Evolutionary conservation across 64 coral and sea anemone genomes (phyloP).

Genomic region (Pachyseris speciosa): DNA sequence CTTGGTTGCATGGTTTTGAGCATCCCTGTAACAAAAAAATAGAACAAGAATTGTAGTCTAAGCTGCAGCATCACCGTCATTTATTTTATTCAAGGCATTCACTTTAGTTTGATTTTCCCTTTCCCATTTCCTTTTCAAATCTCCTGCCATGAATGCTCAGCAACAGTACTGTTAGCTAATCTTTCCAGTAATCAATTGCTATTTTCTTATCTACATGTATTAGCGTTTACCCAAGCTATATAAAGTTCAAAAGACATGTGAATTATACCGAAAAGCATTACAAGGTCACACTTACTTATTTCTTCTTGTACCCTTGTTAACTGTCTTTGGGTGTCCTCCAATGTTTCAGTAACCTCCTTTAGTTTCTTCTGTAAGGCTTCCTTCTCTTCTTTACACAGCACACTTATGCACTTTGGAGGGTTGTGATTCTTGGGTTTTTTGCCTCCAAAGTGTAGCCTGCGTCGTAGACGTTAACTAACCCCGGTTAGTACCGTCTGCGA

Average conservation of each 20-base stretch:
- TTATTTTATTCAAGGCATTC: too few species aligned
- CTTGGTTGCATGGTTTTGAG: background rate
- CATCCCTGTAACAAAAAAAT: conserved; percentile 3
- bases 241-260: background rate
- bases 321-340: background rate
- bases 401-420: background rate
- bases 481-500: too few species aligned
- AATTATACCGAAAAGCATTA: background rate
- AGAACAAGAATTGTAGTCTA: too few species aligned
- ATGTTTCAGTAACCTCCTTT: background rate
- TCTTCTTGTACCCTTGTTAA: background rate
- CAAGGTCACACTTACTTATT: background rate
- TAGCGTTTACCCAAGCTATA: too few species aligned
- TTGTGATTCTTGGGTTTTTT: background rate
- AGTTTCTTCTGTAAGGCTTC: background rate
- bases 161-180: too few species aligned
- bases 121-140: too few species aligned
- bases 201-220: too few species aligned
- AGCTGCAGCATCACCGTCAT: too few species aligned
- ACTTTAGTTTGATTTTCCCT: too few species aligned
- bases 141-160: too few species aligned
- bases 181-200: too few species aligned
- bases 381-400: background rate
- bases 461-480: too few species aligned
- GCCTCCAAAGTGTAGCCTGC: background rate